These are phyloP conservation scores for Hylaea fasciaria DNA, from an alignment of 2,888 invertebrate species.

Conservation along the genomic window DNA sequence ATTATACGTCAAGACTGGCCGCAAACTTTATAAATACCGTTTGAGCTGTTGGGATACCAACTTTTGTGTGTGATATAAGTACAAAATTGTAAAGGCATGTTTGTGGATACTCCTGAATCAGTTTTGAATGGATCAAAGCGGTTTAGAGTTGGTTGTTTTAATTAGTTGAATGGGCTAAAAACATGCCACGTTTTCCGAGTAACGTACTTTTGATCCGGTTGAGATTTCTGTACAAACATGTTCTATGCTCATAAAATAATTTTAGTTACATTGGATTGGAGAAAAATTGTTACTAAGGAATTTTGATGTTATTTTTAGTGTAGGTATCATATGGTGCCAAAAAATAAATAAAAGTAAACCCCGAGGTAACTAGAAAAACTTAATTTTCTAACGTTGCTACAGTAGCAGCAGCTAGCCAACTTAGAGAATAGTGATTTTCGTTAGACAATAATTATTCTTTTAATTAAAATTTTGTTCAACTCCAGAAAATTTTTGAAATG, in stretches of 20 bases:
- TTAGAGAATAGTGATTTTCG: slow-evolving; percentile 10
- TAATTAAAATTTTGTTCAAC: slow-evolving; percentile 15
- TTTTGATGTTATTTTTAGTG: too few relatives aligned
- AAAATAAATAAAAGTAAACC: too few relatives aligned
- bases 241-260: too few relatives aligned
- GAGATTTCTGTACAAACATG: too few relatives aligned
- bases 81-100: slow-evolving; percentile 33
- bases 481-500: slow-evolving; percentile 25
- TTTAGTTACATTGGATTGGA: too few relatives aligned
- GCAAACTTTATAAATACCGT: slow-evolving; percentile 32
- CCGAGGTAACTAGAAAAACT: slow-evolving; percentile 11
- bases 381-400: slow-evolving; percentile 14
- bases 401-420: slow-evolving; percentile 6
- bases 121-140: slow-evolving; percentile 19
- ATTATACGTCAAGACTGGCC: slow-evolving; percentile 8
- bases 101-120: slow-evolving; percentile 32
- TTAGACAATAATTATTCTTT: slow-evolving; percentile 8
- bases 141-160: slow-evolving; percentile 17
- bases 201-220: too few relatives aligned
- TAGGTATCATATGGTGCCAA: too few relatives aligned
- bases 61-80: slow-evolving; percentile 28
- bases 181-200: background rate
- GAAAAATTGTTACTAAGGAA: too few relatives aligned
- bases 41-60: slow-evolving; percentile 24
- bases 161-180: slow-evolving; percentile 4